Conservation (phyloP, 1,140 invertebrate genomes). For the Colletes gigas region DNA sequence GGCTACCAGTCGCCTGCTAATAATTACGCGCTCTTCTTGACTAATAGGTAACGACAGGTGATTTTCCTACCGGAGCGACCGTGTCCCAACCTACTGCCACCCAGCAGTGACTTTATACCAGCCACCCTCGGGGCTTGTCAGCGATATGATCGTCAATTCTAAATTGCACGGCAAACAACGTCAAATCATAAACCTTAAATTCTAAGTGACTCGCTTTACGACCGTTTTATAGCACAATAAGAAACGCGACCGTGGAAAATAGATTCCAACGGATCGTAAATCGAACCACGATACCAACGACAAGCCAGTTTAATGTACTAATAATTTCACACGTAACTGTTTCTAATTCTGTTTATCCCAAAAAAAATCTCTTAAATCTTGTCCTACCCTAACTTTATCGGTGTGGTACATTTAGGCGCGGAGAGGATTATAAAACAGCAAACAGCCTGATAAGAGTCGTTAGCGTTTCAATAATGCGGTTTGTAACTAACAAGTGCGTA, state of each 20-base stretch:
- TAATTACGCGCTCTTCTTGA: constrained; percentile 53
- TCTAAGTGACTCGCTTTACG: not conserved
- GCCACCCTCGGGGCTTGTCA: not conserved
- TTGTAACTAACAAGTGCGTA: too few relatives aligned
- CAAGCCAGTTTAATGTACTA: too few relatives aligned
- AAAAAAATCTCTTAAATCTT: too few relatives aligned
- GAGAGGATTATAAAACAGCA: too few relatives aligned
- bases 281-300: too few relatives aligned
- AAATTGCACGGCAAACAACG: not conserved
- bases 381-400: too few relatives aligned
- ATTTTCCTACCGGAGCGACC: constrained; percentile 23
- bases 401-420: too few relatives aligned
- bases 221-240: not conserved
- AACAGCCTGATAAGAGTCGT: too few relatives aligned
- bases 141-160: not conserved
- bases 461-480: too few relatives aligned
- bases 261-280: not conserved
- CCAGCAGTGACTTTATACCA: not conserved
- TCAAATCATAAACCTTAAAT: not conserved
- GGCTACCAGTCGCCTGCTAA: constrained; percentile 30
- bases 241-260: too few relatives aligned
- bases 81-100: not conserved
- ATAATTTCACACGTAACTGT: too few relatives aligned
- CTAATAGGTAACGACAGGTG: constrained; percentile 55
- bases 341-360: too few relatives aligned